Evolutionary conservation across 2,888 invertebrate species (phyloP).

Genomic region (Palloptera scutellata): DNA sequence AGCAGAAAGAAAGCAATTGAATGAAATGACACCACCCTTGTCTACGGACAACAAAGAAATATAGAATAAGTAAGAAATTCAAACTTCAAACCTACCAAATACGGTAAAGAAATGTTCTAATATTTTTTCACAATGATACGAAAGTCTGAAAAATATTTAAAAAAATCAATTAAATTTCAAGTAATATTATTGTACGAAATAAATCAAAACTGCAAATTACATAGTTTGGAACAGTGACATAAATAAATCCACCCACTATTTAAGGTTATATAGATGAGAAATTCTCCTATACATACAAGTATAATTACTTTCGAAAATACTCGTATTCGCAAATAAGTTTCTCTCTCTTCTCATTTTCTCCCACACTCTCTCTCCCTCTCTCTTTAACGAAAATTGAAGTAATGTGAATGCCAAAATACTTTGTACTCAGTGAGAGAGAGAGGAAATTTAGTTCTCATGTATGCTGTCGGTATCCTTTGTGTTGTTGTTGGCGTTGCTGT

Average conservation of each 20-base stretch:
- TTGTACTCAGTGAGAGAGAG: not conserved
- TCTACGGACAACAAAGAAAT: not conserved
- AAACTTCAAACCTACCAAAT: too few species aligned
- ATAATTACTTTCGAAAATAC: not conserved
- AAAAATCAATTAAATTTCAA: constrained; percentile 17
- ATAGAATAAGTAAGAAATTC: too few species aligned
- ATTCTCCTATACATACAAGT: constrained; percentile 42
- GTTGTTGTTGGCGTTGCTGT: constrained; percentile 5
- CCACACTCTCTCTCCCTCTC: constrained; percentile 12
- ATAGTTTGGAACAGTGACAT: constrained; percentile 30
- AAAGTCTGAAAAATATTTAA: constrained; percentile 3
- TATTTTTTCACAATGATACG: too few species aligned
- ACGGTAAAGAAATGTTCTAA: too few species aligned
- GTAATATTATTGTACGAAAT: not conserved
- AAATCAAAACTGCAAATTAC: too few species aligned
- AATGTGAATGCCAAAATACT: too few species aligned
- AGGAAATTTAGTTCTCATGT: constrained; percentile 2
- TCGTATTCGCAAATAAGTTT: not conserved
- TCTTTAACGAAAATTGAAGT: not conserved
- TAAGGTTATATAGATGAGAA: constrained; percentile 54
- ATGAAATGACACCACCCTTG: not conserved
- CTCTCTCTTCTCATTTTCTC: not conserved
- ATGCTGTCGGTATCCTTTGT: not conserved
- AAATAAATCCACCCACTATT: constrained; percentile 56
- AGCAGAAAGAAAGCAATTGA: not conserved